These are phyloP conservation scores for Calameuta filiformis DNA, from an alignment of 2,888 invertebrate genomes.

Conservation along the genomic window DNA sequence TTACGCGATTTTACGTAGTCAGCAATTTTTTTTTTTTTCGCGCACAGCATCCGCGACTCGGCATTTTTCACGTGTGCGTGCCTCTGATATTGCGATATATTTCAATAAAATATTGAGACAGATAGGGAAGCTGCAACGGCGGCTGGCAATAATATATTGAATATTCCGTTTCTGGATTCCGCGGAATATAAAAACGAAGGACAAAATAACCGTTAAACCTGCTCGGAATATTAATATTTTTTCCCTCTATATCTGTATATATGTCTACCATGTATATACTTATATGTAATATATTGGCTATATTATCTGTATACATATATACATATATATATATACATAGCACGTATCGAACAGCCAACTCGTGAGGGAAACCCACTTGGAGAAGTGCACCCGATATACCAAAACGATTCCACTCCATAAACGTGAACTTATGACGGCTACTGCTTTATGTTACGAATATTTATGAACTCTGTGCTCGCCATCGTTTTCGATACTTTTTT, in stretches of 20 bases:
- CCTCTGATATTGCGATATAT: conserved; percentile 49
- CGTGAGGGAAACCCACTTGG: too few species aligned
- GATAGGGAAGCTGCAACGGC: conserved; percentile 32
- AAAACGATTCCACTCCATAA: conserved; percentile 40
- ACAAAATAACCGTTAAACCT: conserved; percentile 49
- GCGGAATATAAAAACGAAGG: conserved; percentile 42
- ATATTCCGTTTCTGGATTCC: conserved; percentile 45
- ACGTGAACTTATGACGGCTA: conserved; percentile 40
- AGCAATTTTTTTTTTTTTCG: background rate
- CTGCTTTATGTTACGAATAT: conserved; percentile 49
- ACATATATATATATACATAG: too few species aligned
- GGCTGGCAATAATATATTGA: conserved; percentile 51
- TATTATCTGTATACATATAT: too few species aligned
- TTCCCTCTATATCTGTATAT: conserved; percentile 2
- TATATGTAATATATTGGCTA: too few species aligned
- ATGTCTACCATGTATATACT: background rate
- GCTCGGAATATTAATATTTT: conserved; percentile 22
- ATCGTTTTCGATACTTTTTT: background rate
- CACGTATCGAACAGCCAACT: too few species aligned
- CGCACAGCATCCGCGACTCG: conserved; percentile 18
- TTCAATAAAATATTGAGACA: conserved; percentile 59
- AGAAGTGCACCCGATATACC: background rate
- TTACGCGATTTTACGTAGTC: background rate
- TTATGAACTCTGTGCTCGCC: conserved; percentile 42
- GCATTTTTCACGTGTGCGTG: conserved; percentile 29